Evolutionary conservation across 2,888 invertebrate species (phyloP), one percentile per base, ranked within the genome.

Genomic region (Empis livida): DNA sequence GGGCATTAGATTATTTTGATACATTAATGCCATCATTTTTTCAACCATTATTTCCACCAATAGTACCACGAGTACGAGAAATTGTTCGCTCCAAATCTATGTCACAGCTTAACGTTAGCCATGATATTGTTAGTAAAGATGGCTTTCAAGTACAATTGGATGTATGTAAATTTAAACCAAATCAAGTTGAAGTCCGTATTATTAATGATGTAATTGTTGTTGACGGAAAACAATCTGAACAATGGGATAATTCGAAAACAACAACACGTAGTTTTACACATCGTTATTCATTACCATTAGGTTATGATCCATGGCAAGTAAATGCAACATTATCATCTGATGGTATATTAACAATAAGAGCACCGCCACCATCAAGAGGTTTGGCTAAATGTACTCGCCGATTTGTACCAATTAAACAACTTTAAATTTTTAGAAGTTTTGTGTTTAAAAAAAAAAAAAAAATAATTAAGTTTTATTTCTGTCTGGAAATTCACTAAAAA

Each of bases 281-380:
- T 41, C 41, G 41, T 41, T 41, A 41, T 41, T 41, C 41, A 41
- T 27, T 41, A n/a, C 41, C 41, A 41, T 20, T 41, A n/a, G 41
- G 41, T 23, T 41, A 41, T 27, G 41, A 41, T 27, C 41, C 41
- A 41, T 41, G 41, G 41, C 41, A 27, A 41, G 41, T 41, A 41
- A 23, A 20, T 20, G 41, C 41, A 23, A 41, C 41, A 41, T 41
- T 23, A 10, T 27, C 23, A 14, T 14, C 23, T 11, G 14, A 20
- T 41, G 41, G 41, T 27, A 27, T 41, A 23, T 41, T 41, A 41
- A 14, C 41, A 41, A 41, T 41, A 41, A 13, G 14, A 27, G 20
- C 23, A 23, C 41, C 41, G 20, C 41, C 27, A 27, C 41, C 41
- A 41, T 14, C 41, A 14, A 13, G 41, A 14, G 14, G 20, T n/a